A percentile compares a stretch with the other conserved stretches of the same genome.
Evolutionary conservation across 1,140 invertebrate species (phyloP).

Genomic region (Littorina saxatilis): DNA sequence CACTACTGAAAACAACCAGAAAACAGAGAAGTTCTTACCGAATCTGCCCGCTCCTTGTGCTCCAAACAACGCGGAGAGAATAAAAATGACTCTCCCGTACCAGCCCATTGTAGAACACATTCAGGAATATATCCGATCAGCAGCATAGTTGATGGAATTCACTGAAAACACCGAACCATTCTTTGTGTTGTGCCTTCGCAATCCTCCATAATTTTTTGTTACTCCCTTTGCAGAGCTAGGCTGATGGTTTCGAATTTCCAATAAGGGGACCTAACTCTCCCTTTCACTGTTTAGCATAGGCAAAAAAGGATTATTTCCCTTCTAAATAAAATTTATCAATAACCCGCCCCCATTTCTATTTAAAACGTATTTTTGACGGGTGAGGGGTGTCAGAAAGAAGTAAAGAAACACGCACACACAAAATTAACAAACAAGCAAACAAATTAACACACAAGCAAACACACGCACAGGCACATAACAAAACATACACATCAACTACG

Average conservation of each 20-base stretch:
- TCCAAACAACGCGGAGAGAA: neutral
- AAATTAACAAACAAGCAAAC: no score
- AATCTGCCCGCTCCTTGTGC: neutral
- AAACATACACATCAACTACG: no score
- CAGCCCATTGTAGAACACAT: neutral
- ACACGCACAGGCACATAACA: no score
- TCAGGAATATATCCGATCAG: neutral
- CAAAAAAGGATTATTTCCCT: neutral
- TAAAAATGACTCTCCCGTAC: neutral
- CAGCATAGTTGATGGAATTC: constrained; percentile 17
- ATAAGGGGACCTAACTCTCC: constrained; percentile 3
- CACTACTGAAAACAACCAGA: no score
- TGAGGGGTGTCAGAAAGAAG: no score
- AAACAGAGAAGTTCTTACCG: neutral
- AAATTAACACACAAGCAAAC: no score
- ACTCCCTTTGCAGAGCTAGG: neutral
- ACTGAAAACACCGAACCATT: neutral
- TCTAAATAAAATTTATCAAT: neutral
- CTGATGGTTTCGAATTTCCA: constrained; percentile 16
- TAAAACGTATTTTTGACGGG: no score
- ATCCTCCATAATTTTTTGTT: constrained; percentile 20
- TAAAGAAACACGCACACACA: no score
- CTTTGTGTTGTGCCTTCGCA: constrained; percentile 25
- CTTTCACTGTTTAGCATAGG: no score
- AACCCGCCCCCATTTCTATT: no score